Evolutionary conservation across 2,888 invertebrate genomes (phyloP), one percentile per base, ranked within the genome.

Genomic region (Callimorpha dominula): DNA sequence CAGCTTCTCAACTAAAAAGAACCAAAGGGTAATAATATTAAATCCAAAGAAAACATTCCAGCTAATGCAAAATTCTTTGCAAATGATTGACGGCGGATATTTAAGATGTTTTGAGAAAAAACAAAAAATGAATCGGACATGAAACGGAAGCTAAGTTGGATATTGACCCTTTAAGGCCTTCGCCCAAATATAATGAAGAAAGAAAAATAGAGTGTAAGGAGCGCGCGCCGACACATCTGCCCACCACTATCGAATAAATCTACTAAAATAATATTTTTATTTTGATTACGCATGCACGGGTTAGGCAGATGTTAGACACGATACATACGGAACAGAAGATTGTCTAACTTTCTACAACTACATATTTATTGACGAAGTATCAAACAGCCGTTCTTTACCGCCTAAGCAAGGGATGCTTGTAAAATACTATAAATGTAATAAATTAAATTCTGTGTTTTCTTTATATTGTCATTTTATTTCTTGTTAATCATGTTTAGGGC

Each of bases 241-340:
- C 91, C 90, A 85, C 86, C 91, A 92, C 93, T 94, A 95, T 95
- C 95, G 88, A 93, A 95, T 94, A 95, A 95, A 95, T 95, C 95
- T 94, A 94, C 93, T 91, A 91, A 94, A 95, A 95, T 95, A 93
- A 94, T 95, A 95, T 95, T 95, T 95, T 95, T 94, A 95, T 95
- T 95, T 94, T 95, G 94, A 95, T 94, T 95, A 93, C 92, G 93
- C 88, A 82, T 89, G 91, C 92, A 88, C 91, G 93, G 91, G 92
- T 94, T 93, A 91, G 92, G 93, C 95, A 95, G 95, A 94, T 95
- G 95, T 92, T 93, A 89, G 90, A 87, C 79, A 54, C 71, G 79
- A 78, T 83, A 90, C 88, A 88, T 77, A 93, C 88, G 73, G 81
- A 63, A 68, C 11, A 20, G 31, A 52, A 72, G 81, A 64, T 9